phyloP scores from a whole-genome alignment of 2,888 invertebrate species.

The Abrostola tripartita region DNA sequence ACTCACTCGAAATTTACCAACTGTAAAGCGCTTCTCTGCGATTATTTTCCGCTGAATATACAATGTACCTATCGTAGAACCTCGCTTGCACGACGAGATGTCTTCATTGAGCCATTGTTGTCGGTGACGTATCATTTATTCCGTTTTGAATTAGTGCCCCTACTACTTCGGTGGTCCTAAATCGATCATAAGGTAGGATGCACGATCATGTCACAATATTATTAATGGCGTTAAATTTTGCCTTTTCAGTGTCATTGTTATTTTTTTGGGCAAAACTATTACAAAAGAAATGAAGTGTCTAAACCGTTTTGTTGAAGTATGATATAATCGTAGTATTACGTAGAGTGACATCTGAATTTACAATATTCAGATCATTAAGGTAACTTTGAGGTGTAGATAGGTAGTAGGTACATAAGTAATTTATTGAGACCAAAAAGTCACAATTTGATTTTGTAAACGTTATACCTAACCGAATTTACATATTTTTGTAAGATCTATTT shows the following conservation, averaged over 20 bases:
- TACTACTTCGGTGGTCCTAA: constrained; percentile 76
- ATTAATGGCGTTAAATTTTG: constrained; percentile 72
- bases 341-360: constrained; percentile 27
- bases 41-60: constrained; percentile 79
- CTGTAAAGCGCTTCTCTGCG: constrained; percentile 74
- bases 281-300: constrained; percentile 34
- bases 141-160: constrained; percentile 70
- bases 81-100: constrained; percentile 66
- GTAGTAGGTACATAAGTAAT: background rate
- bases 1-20: constrained; percentile 81
- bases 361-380: constrained; percentile 2
- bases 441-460: constrained; percentile 2
- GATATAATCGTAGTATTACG: constrained; percentile 42
- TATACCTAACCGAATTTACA: constrained; percentile 30
- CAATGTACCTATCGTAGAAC: constrained; percentile 67
- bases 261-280: constrained; percentile 40
- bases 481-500: constrained; percentile 33
- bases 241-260: constrained; percentile 62
- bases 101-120: constrained; percentile 83
- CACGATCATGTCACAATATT: constrained; percentile 80
- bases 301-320: constrained; percentile 28
- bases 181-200: constrained; percentile 51
- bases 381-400: constrained; percentile 1
- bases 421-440: background rate
- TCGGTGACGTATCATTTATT: constrained; percentile 82